Conservation (phyloP, 1,140 invertebrate species). For the Drosophila bipectinata region DNA sequence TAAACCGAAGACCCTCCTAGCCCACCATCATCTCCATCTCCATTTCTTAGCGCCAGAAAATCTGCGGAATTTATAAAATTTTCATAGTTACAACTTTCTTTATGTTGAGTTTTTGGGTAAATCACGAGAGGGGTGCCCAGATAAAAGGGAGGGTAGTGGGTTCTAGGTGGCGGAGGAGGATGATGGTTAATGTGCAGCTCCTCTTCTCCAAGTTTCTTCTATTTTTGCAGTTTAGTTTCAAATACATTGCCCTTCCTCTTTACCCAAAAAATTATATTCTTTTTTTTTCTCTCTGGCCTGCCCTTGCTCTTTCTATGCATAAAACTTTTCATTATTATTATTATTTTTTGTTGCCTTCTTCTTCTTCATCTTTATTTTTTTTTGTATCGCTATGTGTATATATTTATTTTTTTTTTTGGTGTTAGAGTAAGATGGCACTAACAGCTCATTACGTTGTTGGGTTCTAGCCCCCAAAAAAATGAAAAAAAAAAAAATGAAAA, state of each 20-base stretch:
- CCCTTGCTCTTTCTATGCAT: conserved; percentile 60
- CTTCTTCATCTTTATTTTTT: conserved; percentile 11
- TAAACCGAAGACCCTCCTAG: conserved; percentile 23
- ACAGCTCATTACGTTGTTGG: conserved; percentile 40
- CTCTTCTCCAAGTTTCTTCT: conserved; percentile 31
- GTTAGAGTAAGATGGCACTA: conserved; percentile 29
- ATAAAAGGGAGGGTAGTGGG: not conserved
- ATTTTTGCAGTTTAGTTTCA: conserved; percentile 82
- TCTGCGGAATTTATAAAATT: conserved; percentile 83
- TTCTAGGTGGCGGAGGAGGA: conserved; percentile 20
- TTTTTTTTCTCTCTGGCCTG: conserved; percentile 23
- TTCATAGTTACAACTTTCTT: conserved; percentile 83
- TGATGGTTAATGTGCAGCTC: conserved; percentile 51
- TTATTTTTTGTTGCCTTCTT: conserved; percentile 46
- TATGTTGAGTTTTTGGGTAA: conserved; percentile 40
- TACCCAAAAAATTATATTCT: not conserved
- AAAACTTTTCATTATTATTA: conserved; percentile 76
- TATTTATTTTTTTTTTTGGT: conserved; percentile 6
- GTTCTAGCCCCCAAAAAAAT: not conserved
- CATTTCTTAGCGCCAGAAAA: conserved; percentile 77
- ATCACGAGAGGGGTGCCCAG: not conserved
- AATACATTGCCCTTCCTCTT: conserved; percentile 51
- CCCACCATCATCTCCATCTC: conserved; percentile 1
- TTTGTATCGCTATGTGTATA: conserved; percentile 16
- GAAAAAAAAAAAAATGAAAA: conserved; percentile 1